These are phyloP conservation scores for Agrilus mali DNA, from an alignment of 2,888 invertebrate species.

Conservation along the genomic window DNA sequence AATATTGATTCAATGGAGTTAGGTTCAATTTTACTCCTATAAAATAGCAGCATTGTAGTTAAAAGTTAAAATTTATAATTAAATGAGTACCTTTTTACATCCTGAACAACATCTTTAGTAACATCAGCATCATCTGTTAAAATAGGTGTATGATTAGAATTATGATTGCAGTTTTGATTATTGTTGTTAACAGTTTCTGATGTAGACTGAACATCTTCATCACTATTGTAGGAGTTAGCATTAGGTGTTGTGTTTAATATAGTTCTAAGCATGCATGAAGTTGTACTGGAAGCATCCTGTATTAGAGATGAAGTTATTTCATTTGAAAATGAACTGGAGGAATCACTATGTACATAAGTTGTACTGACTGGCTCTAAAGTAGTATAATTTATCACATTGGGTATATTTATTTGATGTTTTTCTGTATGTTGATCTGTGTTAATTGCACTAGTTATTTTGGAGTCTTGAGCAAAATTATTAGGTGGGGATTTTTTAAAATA, in stretches of 20 bases:
- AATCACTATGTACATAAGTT: slow-evolving; percentile 27
- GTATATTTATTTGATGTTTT: slow-evolving; percentile 11
- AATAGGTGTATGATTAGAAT: slow-evolving; percentile 10
- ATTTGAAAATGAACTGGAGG: slow-evolving; percentile 18
- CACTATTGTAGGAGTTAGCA: slow-evolving; percentile 12
- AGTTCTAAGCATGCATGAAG: slow-evolving; percentile 27
- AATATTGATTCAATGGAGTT: slow-evolving; percentile 74
- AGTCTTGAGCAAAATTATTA: slow-evolving; percentile 5
- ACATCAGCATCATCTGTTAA: slow-evolving; percentile 27
- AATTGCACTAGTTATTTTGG: slow-evolving; percentile 1
- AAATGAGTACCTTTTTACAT: slow-evolving; percentile 46
- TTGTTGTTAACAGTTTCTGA: slow-evolving; percentile 22
- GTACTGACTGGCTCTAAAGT: slow-evolving; percentile 22
- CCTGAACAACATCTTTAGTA: slow-evolving; percentile 51
- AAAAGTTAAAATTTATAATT: background rate
- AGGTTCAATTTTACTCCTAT: slow-evolving; percentile 42
- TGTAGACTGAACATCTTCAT: slow-evolving; percentile 14
- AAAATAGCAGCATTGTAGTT: slow-evolving; percentile 10
- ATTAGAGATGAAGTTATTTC: slow-evolving; percentile 21
- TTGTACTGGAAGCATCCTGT: slow-evolving; percentile 18
- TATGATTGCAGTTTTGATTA: slow-evolving; percentile 22
- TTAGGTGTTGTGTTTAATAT: slow-evolving; percentile 26
- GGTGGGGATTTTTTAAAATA: slow-evolving; percentile 4
- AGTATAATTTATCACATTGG: slow-evolving; percentile 16
- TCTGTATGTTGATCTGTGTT: slow-evolving; percentile 5